Percentiles rank a stretch among this genome's conserved stretches.
Evolutionary conservation across 2,113 vertebrate species (phyloP).

Genomic region (Lamprotornis superbus): DNA sequence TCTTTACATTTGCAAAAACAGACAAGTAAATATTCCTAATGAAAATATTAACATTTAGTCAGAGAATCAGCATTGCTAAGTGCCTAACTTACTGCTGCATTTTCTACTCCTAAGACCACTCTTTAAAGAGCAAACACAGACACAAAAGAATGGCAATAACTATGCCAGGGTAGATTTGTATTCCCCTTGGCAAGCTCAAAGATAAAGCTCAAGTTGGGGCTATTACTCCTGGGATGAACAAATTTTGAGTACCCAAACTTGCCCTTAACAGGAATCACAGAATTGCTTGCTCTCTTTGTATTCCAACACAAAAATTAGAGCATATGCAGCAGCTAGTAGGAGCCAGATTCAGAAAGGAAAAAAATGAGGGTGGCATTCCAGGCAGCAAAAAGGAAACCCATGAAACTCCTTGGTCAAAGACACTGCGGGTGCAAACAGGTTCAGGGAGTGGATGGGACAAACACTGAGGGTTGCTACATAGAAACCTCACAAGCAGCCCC

Average conservation of each 20-base stretch:
- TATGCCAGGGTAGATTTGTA: neutral
- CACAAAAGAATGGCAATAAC: neutral
- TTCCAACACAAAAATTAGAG: neutral
- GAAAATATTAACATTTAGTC: neutral
- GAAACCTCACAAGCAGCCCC: neutral
- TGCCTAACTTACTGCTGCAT: neutral
- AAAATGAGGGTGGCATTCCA: neutral
- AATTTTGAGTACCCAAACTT: neutral
- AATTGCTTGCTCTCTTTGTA: neutral
- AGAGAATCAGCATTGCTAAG: neutral
- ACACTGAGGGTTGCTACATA: neutral
- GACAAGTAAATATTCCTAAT: neutral
- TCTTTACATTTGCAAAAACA: neutral
- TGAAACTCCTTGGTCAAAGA: neutral
- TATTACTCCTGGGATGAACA: neutral
- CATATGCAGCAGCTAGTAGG: neutral
- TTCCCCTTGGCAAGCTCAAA: neutral
- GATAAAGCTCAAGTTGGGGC: neutral
- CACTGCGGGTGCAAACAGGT: neutral
- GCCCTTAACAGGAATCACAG: neutral
- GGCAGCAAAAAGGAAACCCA: neutral
- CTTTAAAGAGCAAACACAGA: neutral
- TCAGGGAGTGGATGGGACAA: neutral
- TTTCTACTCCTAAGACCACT: neutral
- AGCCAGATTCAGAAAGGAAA: neutral